Conservation (phyloP, 2,888 invertebrate genomes). For the Zele albiditarsus region DNA sequence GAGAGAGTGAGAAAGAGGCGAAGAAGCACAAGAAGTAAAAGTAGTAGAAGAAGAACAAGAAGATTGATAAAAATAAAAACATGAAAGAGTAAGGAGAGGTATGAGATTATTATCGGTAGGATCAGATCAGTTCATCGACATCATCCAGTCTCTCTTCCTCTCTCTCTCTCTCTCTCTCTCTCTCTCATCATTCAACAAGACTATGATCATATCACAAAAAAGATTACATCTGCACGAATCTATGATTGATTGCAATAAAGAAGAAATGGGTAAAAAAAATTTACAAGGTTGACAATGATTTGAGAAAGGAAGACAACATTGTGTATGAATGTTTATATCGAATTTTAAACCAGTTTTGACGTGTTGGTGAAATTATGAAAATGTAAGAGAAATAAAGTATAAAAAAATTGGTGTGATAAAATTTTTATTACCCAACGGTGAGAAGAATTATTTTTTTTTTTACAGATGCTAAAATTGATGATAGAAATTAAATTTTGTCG, state of each 20-base stretch:
- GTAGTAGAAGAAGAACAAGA: conserved; percentile 13
- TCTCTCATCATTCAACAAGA: conserved; percentile 22
- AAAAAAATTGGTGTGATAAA: background rate
- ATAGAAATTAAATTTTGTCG: background rate
- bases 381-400: background rate
- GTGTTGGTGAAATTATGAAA: background rate
- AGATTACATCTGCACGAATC: background rate
- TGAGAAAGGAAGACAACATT: background rate
- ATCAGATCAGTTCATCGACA: conserved; percentile 40
- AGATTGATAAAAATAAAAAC: conserved; percentile 15
- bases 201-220: background rate
- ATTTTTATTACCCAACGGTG: background rate
- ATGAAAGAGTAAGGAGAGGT: conserved; percentile 19
- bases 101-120: conserved; percentile 31
- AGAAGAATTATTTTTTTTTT: background rate
- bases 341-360: background rate
- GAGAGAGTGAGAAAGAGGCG: background rate
- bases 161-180: background rate
- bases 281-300: background rate
- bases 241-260: background rate
- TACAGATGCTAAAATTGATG: background rate
- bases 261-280: background rate
- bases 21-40: background rate
- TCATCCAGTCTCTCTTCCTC: background rate
- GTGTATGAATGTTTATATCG: background rate